Percentiles rank a stretch among this genome's conserved stretches.
Conservation (phyloP, 2,888 invertebrate species). For the Agonopterix alstromeriana region DNA sequence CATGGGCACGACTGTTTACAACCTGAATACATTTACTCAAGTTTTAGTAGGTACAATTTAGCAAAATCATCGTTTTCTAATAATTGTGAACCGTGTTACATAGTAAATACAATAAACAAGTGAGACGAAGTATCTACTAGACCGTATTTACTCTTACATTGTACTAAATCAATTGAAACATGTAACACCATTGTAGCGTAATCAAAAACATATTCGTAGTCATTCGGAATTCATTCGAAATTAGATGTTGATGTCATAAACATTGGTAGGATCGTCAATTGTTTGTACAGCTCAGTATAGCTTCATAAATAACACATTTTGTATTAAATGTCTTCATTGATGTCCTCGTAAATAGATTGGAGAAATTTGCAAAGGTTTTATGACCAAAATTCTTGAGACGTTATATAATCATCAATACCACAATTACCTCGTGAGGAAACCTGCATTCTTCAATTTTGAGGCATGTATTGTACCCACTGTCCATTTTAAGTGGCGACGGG, state of each 20-base stretch:
- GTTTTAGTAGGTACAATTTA: too few relatives aligned
- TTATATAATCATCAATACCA: too few relatives aligned
- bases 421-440: too few relatives aligned
- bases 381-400: not conserved
- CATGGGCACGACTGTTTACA: too few relatives aligned
- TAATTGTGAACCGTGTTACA: not conserved
- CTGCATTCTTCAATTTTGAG: too few relatives aligned
- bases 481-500: too few relatives aligned
- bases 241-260: slow-evolving; percentile 12
- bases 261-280: not conserved
- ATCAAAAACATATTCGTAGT: slow-evolving; percentile 21
- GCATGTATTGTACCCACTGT: too few relatives aligned
- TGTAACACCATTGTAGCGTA: slow-evolving; percentile 20
- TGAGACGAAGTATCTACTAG: slow-evolving; percentile 9
- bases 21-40: too few relatives aligned
- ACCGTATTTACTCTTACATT: slow-evolving; percentile 13
- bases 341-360: not conserved
- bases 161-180: slow-evolving; percentile 30
- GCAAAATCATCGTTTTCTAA: too few relatives aligned
- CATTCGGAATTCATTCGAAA: slow-evolving; percentile 14
- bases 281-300: slow-evolving; percentile 6
- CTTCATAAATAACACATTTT: slow-evolving; percentile 13
- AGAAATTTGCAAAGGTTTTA: not conserved
- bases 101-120: slow-evolving; percentile 1
- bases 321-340: not conserved